phyloP scores from a whole-genome alignment of 2,888 invertebrate genomes.

The Mythimna albipuncta region DNA sequence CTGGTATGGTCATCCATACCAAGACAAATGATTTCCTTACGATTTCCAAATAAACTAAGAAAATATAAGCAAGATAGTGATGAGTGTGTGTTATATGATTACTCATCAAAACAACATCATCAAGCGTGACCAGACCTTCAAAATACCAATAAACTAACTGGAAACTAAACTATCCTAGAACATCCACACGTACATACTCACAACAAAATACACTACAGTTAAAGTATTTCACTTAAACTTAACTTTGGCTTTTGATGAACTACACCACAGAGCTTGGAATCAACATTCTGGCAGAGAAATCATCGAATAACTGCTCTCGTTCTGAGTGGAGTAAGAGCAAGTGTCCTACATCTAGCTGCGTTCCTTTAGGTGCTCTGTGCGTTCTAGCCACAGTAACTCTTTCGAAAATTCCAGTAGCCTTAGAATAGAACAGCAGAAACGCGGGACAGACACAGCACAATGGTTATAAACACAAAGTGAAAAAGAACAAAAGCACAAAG shows the following conservation, averaged over 20 bases:
- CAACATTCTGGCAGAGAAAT: neutral
- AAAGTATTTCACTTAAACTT: constrained; percentile 44
- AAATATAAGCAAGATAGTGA: neutral
- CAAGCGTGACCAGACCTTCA: neutral
- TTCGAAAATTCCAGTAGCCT: no score
- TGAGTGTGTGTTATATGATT: neutral
- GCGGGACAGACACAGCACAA: no score
- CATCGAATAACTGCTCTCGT: neutral
- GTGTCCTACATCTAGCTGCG: no score
- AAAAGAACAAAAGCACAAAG: no score
- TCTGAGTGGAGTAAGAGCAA: no score
- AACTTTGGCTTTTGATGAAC: constrained; percentile 43
- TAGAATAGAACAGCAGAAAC: no score
- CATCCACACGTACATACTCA: neutral
- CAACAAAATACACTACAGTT: neutral
- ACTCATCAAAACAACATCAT: neutral
- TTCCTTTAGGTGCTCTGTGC: no score
- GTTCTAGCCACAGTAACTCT: no score
- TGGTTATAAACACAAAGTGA: no score
- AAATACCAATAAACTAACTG: neutral
- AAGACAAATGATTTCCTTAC: no score
- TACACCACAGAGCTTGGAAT: neutral
- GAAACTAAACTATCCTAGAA: neutral
- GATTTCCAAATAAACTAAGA: neutral
- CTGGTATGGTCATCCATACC: no score